Evolutionary conservation across 2,797 vertebrate species (phyloP).

Genomic region (Sylvilagus floridanus): DNA sequence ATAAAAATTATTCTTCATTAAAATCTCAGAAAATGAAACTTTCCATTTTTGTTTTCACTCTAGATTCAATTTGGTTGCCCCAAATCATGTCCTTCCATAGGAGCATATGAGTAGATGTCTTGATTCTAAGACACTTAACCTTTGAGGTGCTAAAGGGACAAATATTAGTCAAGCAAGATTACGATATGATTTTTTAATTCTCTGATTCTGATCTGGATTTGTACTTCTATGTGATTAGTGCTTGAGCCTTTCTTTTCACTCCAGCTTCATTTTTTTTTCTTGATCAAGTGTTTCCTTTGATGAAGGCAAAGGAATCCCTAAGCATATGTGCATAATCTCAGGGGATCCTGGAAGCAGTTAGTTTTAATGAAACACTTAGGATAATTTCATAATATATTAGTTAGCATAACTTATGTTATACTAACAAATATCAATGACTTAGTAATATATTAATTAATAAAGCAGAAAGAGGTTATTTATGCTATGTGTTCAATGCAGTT

Average conservation of each 20-base stretch:
- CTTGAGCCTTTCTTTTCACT: neutral
- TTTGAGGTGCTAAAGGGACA: neutral
- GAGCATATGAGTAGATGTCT: neutral
- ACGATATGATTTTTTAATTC: neutral
- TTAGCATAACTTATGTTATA: neutral
- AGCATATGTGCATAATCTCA: neutral
- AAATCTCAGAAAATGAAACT: neutral
- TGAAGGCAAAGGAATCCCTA: neutral
- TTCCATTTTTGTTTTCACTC: neutral
- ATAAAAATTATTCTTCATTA: neutral
- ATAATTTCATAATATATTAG: neutral
- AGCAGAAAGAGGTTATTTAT: neutral
- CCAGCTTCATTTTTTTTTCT: neutral
- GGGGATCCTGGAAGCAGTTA: neutral
- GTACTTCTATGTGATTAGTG: neutral
- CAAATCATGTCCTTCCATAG: neutral
- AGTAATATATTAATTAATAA: neutral
- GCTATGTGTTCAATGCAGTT: neutral
- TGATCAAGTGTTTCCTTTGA: slow-evolving; percentile 32
- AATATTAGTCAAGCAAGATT: neutral
- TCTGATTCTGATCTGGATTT: neutral
- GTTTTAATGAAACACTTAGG: slow-evolving; percentile 14
- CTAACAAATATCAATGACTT: neutral
- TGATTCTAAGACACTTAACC: neutral
- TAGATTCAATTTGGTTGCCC: neutral